Base-by-base conservation (phyloP, 2,888 invertebrate genomes). In the Tiphia femorata region DNA sequence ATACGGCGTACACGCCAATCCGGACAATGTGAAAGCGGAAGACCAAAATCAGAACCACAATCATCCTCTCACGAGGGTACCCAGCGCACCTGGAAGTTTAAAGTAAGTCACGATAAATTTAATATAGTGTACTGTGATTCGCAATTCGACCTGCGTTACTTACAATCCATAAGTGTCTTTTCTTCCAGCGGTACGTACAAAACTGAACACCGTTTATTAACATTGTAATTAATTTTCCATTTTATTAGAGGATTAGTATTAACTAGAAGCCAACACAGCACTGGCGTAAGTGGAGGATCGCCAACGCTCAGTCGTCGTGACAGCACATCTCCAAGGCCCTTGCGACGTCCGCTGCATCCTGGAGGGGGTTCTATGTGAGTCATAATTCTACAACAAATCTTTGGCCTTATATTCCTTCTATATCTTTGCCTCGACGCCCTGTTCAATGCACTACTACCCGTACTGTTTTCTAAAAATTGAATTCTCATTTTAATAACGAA, bases 31-130 rank as follows among this genome's bases (percentile, higher is more conserved):
- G 19, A 81, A 80, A 59, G 67, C 67, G 33, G 80, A 81, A 17
- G 81, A 83, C 58, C 80, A 81, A 57, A 77, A 68, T 65, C 73
- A 74, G 30, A 76, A 69, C 62, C 49, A 70, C 50, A 69, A 71
- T 30, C 81, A 82, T 55, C 89, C 79, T 76, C 86, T 85, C 71
- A 88, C 85, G 73, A 88, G 86, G 84, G 88, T 92, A 50, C 92
- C 92, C 62, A 92, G 91, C 81, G 91, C 92, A 37, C 92, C 92
- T 3, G 92, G 91, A 67, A 91, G 91, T 67, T 86, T 92, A 62
- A 90, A 91, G 92, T 92, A 84, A 85, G 83, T 83, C 47, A n/a
- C n/a, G 3, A 20, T 33, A 12, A 4, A 12, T 2, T 33, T 12
- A 14, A 7, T 33, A n/a, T n/a, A n/a, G n/a, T 14, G 14, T 33